phyloP scores from a whole-genome alignment of 2,797 vertebrate species.

The Helarctos malayanus region DNA sequence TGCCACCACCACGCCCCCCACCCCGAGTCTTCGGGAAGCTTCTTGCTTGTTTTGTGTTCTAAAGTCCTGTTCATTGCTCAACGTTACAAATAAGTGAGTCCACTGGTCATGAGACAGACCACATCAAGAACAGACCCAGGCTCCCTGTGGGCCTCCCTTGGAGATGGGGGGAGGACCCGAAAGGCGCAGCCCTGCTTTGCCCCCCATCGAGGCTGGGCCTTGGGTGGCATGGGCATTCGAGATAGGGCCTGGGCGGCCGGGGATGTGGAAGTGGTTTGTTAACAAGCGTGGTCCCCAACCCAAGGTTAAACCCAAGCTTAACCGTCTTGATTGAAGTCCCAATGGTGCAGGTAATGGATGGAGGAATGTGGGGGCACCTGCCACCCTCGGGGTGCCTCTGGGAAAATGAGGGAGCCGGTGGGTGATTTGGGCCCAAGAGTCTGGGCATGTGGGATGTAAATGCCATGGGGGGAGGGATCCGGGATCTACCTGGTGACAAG shows the following conservation, averaged over 20 bases:
- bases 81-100: background rate
- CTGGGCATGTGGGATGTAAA: background rate
- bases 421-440: too few species aligned
- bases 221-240: background rate
- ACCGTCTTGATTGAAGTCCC: background rate
- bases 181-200: background rate
- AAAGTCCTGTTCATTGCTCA: background rate
- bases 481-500: background rate
- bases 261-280: background rate
- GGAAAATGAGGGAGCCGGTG: background rate
- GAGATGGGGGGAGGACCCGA: background rate
- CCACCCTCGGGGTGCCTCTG: accelerated
- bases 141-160: background rate
- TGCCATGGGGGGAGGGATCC: background rate
- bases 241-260: background rate
- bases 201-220: background rate
- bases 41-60: conserved; percentile 40
- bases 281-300: background rate
- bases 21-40: background rate
- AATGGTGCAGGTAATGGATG: accelerated
- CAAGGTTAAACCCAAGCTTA: background rate
- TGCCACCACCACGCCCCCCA: too few species aligned
- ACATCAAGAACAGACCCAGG: background rate
- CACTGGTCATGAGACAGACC: background rate
- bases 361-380: background rate